Percentiles rank a stretch among this genome's conserved stretches.
These are phyloP conservation scores for Jaculus jaculus DNA, from an alignment of 2,113 vertebrate genomes.

Conservation along the genomic window DNA sequence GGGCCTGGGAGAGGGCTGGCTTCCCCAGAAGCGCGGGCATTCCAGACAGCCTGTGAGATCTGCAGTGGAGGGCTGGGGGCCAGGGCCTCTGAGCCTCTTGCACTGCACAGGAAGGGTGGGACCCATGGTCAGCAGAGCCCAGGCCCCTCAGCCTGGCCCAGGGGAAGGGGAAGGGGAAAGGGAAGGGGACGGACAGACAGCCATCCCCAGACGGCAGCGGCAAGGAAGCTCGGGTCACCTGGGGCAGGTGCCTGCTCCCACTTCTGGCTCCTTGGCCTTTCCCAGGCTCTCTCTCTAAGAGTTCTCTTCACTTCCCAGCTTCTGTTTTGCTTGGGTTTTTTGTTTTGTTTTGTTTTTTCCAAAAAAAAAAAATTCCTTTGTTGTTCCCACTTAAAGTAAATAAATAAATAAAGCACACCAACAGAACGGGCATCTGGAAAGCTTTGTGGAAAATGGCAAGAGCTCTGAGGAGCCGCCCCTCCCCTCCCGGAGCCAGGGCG, in stretches of 20 bases:
- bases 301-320: not conserved
- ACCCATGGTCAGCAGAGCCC: not conserved
- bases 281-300: not conserved
- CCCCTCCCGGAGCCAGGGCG: slow-evolving; percentile 10
- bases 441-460: slow-evolving; percentile 62
- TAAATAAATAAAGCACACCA: slow-evolving; percentile 65
- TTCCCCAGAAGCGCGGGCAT: not conserved
- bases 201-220: not conserved
- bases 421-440: slow-evolving; percentile 77
- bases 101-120: not conserved
- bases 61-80: not conserved
- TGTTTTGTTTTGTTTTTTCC: not conserved
- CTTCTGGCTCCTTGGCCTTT: accelerated
- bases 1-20: not conserved
- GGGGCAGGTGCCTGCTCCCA: not conserved
- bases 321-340: not conserved
- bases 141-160: not conserved
- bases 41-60: not conserved
- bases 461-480: slow-evolving; percentile 35
- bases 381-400: slow-evolving; percentile 74
- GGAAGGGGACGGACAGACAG: not conserved
- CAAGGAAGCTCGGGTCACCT: not conserved
- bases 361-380: slow-evolving; percentile 13
- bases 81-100: not conserved
- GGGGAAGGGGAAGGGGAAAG: too few species aligned